These are phyloP conservation scores for Drosophila obscura DNA, from an alignment of 1,140 invertebrate genomes.

Conservation along the genomic window DNA sequence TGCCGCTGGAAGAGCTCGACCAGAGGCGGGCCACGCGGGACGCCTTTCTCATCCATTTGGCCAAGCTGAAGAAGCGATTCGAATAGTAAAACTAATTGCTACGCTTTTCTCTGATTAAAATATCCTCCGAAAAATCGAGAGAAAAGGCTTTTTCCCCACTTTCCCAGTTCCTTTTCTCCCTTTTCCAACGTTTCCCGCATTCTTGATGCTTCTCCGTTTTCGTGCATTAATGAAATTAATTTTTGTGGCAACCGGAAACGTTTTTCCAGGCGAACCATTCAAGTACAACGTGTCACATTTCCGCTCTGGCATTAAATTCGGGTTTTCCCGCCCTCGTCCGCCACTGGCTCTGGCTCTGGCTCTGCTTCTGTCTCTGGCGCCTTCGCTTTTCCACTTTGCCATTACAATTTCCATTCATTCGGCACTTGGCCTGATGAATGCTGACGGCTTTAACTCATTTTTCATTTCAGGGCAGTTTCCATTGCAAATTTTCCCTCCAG, in stretches of 20 bases:
- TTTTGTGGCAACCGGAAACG: constrained; percentile 77
- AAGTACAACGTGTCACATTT: constrained; percentile 76
- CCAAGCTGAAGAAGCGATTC: constrained; percentile 90
- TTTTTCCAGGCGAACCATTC: constrained; percentile 45
- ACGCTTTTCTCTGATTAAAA: constrained; percentile 57
- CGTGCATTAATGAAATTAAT: constrained; percentile 81
- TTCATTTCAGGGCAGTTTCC: constrained; percentile 32
- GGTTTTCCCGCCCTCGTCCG: neutral
- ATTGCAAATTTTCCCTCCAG: constrained; percentile 4
- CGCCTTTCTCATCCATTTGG: constrained; percentile 91
- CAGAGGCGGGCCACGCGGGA: constrained; percentile 92
- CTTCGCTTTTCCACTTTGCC: constrained; percentile 18
- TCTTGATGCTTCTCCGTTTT: constrained; percentile 52
- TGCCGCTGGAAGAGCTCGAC: constrained; percentile 88
- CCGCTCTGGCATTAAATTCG: constrained; percentile 44
- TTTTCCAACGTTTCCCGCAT: neutral
- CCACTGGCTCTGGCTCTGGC: too few species aligned
- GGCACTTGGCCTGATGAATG: constrained; percentile 66
- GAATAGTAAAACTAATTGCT: constrained; percentile 61
- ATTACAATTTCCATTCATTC: constrained; percentile 47
- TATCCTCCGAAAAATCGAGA: neutral
- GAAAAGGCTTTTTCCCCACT: constrained; percentile 25
- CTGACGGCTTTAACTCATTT: constrained; percentile 61
- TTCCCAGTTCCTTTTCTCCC: too few species aligned
- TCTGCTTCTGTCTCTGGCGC: too few species aligned